Evolutionary conservation across 2,113 vertebrate genomes (phyloP).

Genomic region (Pogona vitticeps): DNA sequence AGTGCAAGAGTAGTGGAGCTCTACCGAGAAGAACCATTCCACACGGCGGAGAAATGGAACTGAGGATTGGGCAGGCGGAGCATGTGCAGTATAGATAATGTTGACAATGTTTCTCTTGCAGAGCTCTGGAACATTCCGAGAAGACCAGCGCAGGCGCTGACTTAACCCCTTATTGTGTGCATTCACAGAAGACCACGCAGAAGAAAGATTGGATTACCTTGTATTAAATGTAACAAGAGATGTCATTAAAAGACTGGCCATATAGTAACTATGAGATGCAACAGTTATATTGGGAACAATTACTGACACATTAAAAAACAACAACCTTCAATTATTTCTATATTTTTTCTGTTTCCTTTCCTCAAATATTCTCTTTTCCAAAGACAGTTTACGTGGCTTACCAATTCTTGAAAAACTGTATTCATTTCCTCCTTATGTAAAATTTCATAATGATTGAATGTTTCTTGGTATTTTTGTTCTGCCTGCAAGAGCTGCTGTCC

Average conservation of each 20-base stretch:
- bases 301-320: background rate
- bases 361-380: background rate
- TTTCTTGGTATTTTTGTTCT: conserved; percentile 39
- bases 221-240: background rate
- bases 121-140: too few species aligned
- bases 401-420: conserved; percentile 62
- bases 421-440: conserved; percentile 56
- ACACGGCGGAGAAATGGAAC: too few species aligned
- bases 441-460: conserved; percentile 45
- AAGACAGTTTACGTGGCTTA: conserved; percentile 37
- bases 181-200: too few species aligned
- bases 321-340: background rate
- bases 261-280: background rate
- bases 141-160: too few species aligned
- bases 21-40: background rate
- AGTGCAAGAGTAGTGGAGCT: too few species aligned
- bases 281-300: background rate
- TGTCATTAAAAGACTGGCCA: background rate
- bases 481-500: conserved; percentile 48
- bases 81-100: too few species aligned
- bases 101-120: too few species aligned
- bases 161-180: too few species aligned
- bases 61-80: too few species aligned
- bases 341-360: background rate
- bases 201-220: background rate